Conservation (phyloP, 1,140 invertebrate genomes). For the Cecropterus lyciades region DNA sequence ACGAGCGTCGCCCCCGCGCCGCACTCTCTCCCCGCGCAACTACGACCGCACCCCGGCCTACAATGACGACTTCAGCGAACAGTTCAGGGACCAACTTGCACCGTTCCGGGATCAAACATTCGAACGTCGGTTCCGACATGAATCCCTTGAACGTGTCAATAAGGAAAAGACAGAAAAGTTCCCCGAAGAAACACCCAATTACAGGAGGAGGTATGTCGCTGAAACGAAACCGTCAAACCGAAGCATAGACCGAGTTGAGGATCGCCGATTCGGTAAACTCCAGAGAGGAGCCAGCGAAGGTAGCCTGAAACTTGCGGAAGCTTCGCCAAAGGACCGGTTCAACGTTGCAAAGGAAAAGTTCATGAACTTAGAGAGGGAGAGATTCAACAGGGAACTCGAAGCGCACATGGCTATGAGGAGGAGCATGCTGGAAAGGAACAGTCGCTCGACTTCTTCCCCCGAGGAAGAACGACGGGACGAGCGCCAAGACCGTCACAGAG, state of each 20-base stretch:
- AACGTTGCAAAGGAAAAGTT: slow-evolving; percentile 94
- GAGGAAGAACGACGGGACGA: slow-evolving; percentile 78
- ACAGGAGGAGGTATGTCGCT: slow-evolving; percentile 67
- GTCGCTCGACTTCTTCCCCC: slow-evolving; percentile 81
- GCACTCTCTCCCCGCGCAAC: slow-evolving; percentile 65
- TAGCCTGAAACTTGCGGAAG: slow-evolving; percentile 73
- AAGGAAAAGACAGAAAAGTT: slow-evolving; percentile 71
- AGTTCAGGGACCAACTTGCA: slow-evolving; percentile 67
- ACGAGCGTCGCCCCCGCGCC: slow-evolving; percentile 47
- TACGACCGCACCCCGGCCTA: slow-evolving; percentile 58
- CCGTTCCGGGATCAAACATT: slow-evolving; percentile 69
- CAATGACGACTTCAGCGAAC: slow-evolving; percentile 68
- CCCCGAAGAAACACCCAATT: slow-evolving; percentile 60
- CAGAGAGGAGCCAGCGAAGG: slow-evolving; percentile 75
- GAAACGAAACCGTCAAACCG: slow-evolving; percentile 75
- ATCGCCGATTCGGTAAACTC: slow-evolving; percentile 71
- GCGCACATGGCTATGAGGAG: slow-evolving; percentile 79
- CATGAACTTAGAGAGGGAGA: slow-evolving; percentile 89
- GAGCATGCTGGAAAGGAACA: slow-evolving; percentile 79
- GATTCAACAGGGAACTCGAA: slow-evolving; percentile 84
- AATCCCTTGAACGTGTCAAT: slow-evolving; percentile 67
- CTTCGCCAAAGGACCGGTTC: slow-evolving; percentile 90
- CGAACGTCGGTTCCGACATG: slow-evolving; percentile 72
- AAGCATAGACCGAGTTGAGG: slow-evolving; percentile 73
- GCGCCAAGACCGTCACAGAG: slow-evolving; percentile 75